Base-by-base conservation (phyloP, 2,888 invertebrate species). In the Chrysotoxum bicinctum region DNA sequence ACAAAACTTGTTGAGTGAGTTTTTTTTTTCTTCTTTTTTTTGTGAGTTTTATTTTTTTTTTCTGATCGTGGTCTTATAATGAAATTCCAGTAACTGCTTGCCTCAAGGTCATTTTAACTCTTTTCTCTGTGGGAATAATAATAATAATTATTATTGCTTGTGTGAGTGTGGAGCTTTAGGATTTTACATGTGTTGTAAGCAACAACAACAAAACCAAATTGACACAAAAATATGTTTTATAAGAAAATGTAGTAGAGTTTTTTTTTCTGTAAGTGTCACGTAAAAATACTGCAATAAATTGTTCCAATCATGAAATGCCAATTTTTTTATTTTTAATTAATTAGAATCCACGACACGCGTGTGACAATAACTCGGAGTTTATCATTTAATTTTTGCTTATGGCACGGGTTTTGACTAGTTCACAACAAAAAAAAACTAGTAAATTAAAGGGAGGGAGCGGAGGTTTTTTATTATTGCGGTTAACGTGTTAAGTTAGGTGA, bases 41-140 rank as follows among this genome's bases (percentile, higher is more conserved):
- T 35, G 35, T 64, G 69, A 43, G 23, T 37, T 62, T 62, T 60
- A 21, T 56, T 21, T 75, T 52, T 74, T 79, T 76, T 75, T 58
- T 70, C 68, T 75, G 45, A 14, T 80, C 70, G 80, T 72, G 58
- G 75, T 84, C 60, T 84, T 75, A 40, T 79, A 80, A 84, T 80
- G 70, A 80, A 75, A 84, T 84, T 80, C 84, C 66, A 72, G 75
- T 80, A 80, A 76, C 66, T 68, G 75, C 40, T 80, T 66, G 84
- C 84, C 80, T 84, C 84, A 84, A 84, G 84, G 84, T 84, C 84
- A 75, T 84, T 72, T 84, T 76, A 66, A 58, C 64, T 75, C 64
- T 84, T 76, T 84, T 84, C 56, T 84, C 70, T 83, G 43, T 56
- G 60, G 56, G 56, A 60, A 60, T 45, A 40, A 12, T 40, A 14